These are phyloP conservation scores for Venturia canescens DNA, from an alignment of 1,140 invertebrate genomes.

Conservation along the genomic window DNA sequence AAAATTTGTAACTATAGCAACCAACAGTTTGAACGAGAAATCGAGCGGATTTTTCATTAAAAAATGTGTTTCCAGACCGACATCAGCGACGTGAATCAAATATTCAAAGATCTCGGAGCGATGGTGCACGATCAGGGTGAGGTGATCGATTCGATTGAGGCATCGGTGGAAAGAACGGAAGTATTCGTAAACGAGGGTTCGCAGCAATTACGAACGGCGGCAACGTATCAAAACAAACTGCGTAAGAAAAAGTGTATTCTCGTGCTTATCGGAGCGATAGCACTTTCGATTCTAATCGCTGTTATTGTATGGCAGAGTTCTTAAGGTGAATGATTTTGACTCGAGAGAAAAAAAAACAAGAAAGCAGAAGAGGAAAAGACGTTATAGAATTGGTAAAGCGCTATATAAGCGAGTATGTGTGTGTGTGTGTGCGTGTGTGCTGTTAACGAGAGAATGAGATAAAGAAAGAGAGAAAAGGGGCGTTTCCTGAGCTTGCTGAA, in stretches of 20 bases:
- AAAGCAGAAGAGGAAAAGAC: not conserved
- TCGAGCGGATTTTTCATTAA: not conserved
- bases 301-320: conserved; percentile 80
- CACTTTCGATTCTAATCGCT: conserved; percentile 84
- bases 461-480: too few relatives aligned
- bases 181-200: conserved; percentile 90
- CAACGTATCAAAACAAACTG: conserved; percentile 91
- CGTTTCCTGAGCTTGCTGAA: too few relatives aligned
- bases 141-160: conserved; percentile 97
- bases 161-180: conserved; percentile 93
- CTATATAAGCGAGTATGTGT: conserved; percentile 13
- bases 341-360: not conserved
- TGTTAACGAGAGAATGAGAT: too few relatives aligned
- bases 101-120: conserved; percentile 97
- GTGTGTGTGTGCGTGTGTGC: not conserved
- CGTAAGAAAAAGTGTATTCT: conserved; percentile 92
- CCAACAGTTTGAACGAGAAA: not conserved
- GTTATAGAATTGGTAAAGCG: not conserved
- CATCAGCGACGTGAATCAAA: conserved; percentile 97
- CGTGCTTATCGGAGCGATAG: conserved; percentile 80
- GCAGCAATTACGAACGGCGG: conserved; percentile 88
- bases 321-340: conserved; percentile 40
- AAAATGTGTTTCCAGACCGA: conserved; percentile 83
- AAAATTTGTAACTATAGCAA: too few relatives aligned
- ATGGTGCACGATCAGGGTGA: conserved; percentile 99